These are phyloP conservation scores for Callorhinus ursinus DNA, from an alignment of 2,113 vertebrate species.

Conservation along the genomic window DNA sequence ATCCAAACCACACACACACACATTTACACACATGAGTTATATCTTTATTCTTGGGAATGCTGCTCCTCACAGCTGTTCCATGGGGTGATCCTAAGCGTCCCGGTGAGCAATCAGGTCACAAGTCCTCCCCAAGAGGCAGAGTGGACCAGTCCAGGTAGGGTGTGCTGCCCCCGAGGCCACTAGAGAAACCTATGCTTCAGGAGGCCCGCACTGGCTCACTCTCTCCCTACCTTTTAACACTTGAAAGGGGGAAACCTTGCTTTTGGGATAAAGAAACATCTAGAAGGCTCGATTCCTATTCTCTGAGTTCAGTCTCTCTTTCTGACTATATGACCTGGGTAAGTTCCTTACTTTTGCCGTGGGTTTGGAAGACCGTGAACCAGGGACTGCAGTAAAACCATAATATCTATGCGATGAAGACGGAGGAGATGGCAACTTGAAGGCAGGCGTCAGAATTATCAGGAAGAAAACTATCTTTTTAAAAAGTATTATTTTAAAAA, in stretches of 20 bases:
- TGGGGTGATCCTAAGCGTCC: neutral
- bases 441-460: neutral
- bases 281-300: neutral
- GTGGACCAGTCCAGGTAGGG: neutral
- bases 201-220: neutral
- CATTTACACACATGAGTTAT: accelerated
- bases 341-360: neutral
- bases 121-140: neutral
- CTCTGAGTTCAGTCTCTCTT: neutral
- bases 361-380: neutral
- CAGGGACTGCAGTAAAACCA: neutral
- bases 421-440: neutral
- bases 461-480: neutral
- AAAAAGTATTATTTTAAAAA: neutral
- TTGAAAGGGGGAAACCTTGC: neutral
- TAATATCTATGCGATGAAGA: neutral
- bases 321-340: neutral
- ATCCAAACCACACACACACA: neutral
- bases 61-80: neutral
- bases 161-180: neutral
- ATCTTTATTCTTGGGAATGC: neutral
- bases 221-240: neutral
- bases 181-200: neutral
- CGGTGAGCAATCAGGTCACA: neutral
- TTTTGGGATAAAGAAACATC: neutral